Conservation (phyloP, 2,113 vertebrate genomes). For the Microtus oregoni region DNA sequence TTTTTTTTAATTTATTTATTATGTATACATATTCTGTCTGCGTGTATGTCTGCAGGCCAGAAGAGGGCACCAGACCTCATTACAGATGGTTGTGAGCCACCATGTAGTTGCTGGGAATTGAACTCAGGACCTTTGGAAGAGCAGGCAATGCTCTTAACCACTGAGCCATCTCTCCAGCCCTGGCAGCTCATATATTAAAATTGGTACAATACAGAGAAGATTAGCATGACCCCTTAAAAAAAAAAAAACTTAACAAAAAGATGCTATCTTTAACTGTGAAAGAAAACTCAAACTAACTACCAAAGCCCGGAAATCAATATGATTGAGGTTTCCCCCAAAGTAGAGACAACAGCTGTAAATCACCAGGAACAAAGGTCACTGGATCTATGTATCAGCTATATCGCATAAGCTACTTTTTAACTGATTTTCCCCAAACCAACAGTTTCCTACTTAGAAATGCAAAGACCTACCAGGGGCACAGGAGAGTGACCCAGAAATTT, state of each 20-base stretch:
- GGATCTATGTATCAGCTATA: background rate
- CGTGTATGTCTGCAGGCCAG: no score
- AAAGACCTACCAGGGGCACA: background rate
- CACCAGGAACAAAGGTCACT: background rate
- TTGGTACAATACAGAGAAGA: no score
- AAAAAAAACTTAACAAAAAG: background rate
- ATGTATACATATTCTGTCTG: no score
- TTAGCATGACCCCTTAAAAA: no score
- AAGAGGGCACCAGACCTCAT: no score
- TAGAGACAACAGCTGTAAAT: background rate
- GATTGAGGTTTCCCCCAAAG: background rate
- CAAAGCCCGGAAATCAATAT: background rate
- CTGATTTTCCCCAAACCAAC: background rate
- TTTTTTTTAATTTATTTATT: no score
- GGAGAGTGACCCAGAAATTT: background rate
- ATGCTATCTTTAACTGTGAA: background rate
- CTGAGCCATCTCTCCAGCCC: no score
- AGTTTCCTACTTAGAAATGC: background rate
- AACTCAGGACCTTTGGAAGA: no score
- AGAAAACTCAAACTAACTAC: background rate
- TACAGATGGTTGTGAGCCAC: no score
- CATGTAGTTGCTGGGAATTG: no score
- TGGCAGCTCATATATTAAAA: no score
- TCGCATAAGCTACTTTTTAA: background rate
- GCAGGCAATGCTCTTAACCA: no score